Base-by-base conservation (phyloP, 2,888 invertebrate species). In the Drosophila quinaria region DNA sequence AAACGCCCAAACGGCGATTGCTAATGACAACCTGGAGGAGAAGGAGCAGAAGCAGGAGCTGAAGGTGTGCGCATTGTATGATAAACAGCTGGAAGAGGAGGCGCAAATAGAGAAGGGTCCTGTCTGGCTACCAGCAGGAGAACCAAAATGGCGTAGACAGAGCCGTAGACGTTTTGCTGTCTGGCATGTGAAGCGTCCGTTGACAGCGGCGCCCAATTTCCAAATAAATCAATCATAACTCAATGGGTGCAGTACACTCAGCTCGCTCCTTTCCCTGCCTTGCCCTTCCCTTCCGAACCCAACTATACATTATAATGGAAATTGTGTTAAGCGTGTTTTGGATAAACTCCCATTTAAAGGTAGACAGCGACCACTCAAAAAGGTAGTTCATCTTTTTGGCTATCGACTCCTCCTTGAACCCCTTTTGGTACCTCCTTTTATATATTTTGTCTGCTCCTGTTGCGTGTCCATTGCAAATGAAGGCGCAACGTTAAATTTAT, bases 201-300 rank as follows among this genome's bases (percentile, higher is more conserved):
- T 49, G 66, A 67, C 72, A 69, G 63, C 75, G 42, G 61, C 72
- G 52, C 75, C 71, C 81, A 84, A 84, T 54, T 82, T 71, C 47
- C 39, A 66, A 52, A 60, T 35, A 77, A 70, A 82, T 86, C 83
- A 86, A 88, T 86, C 89, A 86, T 82, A 74, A 68, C 62, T 80
- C 69, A 70, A 79, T 60, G 66, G 60, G 58, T 61, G 66, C 54
- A 52, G 61, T 31, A 31, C 5, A 4, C n/a, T 19, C 6, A 6
- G 15, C 1, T 22, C 31, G 17, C 17, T 15, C 3, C 11, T 19
- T 0, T 41, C 4, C 19, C 19, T 11, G 11, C 3, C 11, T 19
- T 0, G 19, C 4, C 19, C 19, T 11, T 42, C 13, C 5, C 17
- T 13, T 17, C n/a, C 8, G 6, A 25, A 9, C 33, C 33, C 25